phyloP scores from a whole-genome alignment of 2,888 invertebrate genomes.

The Lasioglossum morio region DNA sequence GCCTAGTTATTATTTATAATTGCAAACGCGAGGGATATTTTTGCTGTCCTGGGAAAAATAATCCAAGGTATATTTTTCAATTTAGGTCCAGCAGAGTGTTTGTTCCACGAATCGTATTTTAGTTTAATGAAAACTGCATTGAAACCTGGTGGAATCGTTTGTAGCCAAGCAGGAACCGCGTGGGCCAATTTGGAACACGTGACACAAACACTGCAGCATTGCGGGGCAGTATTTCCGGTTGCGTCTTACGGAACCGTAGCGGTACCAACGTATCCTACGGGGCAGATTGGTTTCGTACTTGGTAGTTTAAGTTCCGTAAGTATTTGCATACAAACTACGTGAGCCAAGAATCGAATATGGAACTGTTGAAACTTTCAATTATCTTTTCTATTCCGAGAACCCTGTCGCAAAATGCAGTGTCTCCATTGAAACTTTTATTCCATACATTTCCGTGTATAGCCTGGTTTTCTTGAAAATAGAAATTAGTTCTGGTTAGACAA shows the following conservation, averaged over 20 bases:
- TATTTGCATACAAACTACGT: constrained; percentile 46
- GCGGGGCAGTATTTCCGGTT: constrained; percentile 91
- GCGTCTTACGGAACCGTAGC: constrained; percentile 93
- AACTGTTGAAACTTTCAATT: background rate
- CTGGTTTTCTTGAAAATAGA: no score
- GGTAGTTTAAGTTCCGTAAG: constrained; percentile 90
- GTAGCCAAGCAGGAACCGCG: constrained; percentile 93
- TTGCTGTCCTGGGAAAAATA: background rate
- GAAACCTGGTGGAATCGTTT: constrained; percentile 94
- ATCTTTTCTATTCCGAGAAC: background rate
- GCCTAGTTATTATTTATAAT: background rate
- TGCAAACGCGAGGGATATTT: background rate
- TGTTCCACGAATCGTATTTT: constrained; percentile 94
- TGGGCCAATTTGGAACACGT: constrained; percentile 94
- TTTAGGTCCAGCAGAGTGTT: constrained; percentile 88
- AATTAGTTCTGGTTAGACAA: no score
- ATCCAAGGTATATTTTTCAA: background rate
- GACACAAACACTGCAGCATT: constrained; percentile 90
- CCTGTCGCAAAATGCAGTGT: background rate
- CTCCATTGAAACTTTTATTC: background rate
- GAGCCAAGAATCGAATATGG: background rate
- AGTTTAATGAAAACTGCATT: constrained; percentile 93
- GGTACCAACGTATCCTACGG: constrained; percentile 98
- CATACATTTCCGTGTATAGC: background rate
- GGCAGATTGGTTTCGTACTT: constrained; percentile 97